These are phyloP conservation scores for Poecile montanus DNA, from an alignment of 2,797 vertebrate species.

Conservation along the genomic window DNA sequence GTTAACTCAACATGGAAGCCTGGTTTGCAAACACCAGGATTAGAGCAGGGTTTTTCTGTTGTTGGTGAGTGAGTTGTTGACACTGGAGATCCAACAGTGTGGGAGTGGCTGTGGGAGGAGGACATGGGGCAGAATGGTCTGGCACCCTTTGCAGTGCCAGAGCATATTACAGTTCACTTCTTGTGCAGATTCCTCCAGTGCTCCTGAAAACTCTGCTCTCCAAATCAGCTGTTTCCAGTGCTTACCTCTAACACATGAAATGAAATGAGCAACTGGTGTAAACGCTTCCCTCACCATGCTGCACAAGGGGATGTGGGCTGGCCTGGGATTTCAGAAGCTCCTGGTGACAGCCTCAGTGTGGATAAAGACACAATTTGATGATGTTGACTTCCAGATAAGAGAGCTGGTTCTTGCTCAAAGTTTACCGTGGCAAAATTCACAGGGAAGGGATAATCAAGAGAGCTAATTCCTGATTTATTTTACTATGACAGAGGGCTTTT, in stretches of 20 bases:
- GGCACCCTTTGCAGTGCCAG: not conserved
- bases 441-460: not conserved
- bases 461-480: not conserved
- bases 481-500: not conserved
- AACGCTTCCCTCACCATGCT: not conserved
- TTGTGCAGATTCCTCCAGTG: not conserved
- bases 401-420: not conserved
- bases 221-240: not conserved
- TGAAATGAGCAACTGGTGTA: not conserved
- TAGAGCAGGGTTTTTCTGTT: not conserved
- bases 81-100: not conserved
- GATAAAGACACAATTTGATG: not conserved
- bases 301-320: not conserved
- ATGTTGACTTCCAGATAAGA: not conserved
- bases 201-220: not conserved
- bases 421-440: not conserved
- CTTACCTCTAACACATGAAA: not conserved
- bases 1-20: not conserved
- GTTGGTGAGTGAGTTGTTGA: not conserved
- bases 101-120: not conserved
- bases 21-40: not conserved
- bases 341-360: not conserved
- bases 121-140: not conserved
- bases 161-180: not conserved
- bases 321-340: not conserved